Evolutionary conservation across 1,140 invertebrate species (phyloP).

Genomic region (Musca domestica): DNA sequence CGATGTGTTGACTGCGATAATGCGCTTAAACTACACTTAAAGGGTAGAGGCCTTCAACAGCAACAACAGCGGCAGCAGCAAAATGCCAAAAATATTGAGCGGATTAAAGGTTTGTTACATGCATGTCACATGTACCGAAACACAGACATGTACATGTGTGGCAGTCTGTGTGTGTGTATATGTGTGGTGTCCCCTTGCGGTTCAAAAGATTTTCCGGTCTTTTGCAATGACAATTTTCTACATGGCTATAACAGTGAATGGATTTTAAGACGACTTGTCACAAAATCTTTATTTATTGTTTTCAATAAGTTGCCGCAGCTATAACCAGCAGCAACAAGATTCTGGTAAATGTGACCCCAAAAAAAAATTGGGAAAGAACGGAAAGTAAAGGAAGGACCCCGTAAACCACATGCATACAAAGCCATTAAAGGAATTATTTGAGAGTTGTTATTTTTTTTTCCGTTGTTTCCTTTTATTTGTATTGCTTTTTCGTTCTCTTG

Average conservation of each 20-base stretch:
- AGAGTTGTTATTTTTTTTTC: constrained; percentile 10
- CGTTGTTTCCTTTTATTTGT: constrained; percentile 6
- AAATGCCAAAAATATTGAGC: no score
- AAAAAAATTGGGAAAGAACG: no score
- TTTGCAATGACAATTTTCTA: no score
- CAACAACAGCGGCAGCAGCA: no score
- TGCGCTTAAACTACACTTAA: constrained; percentile 9
- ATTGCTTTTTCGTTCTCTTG: constrained; percentile 23
- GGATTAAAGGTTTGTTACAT: no score
- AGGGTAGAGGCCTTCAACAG: no score
- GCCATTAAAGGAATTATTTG: constrained; percentile 49
- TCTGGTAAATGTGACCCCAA: no score
- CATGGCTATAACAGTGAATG: neutral
- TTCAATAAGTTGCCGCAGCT: constrained; percentile 48
- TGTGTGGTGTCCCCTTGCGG: no score
- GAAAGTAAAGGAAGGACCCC: neutral
- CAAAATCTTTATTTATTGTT: constrained; percentile 52
- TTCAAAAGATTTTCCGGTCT: no score
- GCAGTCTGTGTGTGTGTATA: no score
- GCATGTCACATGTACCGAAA: no score
- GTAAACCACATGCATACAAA: constrained; percentile 31
- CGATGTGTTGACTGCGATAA: constrained; percentile 6
- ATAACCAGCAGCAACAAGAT: constrained; percentile 13
- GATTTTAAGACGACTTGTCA: constrained; percentile 21
- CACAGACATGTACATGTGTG: no score